These are phyloP conservation scores for Pinna nobilis DNA, from an alignment of 1,140 invertebrate genomes.

Conservation along the genomic window DNA sequence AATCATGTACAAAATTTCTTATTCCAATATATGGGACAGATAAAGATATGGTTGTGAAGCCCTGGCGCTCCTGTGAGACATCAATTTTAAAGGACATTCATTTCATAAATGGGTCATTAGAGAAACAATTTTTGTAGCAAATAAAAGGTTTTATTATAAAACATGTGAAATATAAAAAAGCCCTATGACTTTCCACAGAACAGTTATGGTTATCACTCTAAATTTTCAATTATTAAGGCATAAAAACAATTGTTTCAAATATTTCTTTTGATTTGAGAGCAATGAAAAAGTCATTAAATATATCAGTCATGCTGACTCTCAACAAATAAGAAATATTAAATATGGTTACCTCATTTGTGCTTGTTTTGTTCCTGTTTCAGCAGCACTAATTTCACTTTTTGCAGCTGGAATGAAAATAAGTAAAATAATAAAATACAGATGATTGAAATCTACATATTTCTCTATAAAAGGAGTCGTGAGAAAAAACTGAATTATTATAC, in stretches of 20 bases:
- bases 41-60: background rate
- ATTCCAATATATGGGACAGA: background rate
- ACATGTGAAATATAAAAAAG: no score
- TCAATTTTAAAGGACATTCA: no score
- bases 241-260: no score
- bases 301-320: background rate
- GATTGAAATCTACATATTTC: background rate
- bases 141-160: no score
- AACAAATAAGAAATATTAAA: no score
- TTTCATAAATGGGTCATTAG: no score
- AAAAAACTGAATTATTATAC: background rate
- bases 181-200: no score
- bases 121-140: no score
- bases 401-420: conserved; percentile 78
- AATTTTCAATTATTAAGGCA: no score
- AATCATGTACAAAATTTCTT: background rate
- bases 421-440: background rate
- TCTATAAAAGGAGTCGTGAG: background rate
- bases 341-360: conserved; percentile 84
- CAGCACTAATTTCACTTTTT: conserved; percentile 83
- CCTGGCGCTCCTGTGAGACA: no score
- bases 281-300: conserved; percentile 1
- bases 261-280: no score
- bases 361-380: conserved; percentile 88
- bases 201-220: no score